Evolutionary conservation across 2,888 invertebrate genomes (phyloP).

Genomic region (Lordiphosa fenestrarum): DNA sequence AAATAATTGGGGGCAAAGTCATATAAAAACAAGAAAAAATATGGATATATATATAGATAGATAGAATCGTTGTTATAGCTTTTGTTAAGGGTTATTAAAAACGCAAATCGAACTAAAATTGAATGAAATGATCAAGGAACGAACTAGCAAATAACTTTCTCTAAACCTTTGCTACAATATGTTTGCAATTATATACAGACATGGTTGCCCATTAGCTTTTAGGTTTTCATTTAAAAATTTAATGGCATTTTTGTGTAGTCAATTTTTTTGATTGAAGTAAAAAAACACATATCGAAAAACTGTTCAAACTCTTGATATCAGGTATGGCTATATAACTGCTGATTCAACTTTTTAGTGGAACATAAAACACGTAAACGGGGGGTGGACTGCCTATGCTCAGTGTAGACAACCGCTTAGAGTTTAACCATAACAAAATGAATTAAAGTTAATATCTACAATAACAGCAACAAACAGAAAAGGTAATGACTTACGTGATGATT

Average conservation of each 20-base stretch:
- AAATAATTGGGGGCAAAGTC: too few relatives aligned
- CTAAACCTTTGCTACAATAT: too few relatives aligned
- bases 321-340: slow-evolving; percentile 31
- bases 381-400: slow-evolving; percentile 20
- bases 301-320: slow-evolving; percentile 16
- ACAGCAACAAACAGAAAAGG: slow-evolving; percentile 9
- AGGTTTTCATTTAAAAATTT: slow-evolving; percentile 29
- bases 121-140: slow-evolving; percentile 17
- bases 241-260: slow-evolving; percentile 69
- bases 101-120: slow-evolving; percentile 15
- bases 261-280: slow-evolving; percentile 10
- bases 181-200: neutral
- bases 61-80: slow-evolving; percentile 52
- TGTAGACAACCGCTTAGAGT: slow-evolving; percentile 21
- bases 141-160: neutral
- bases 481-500: slow-evolving; percentile 89
- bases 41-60: neutral
- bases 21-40: slow-evolving; percentile 3
- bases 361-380: slow-evolving; percentile 3
- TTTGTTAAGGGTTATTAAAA: slow-evolving; percentile 24
- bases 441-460: neutral
- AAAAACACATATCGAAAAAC: too few relatives aligned
- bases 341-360: slow-evolving; percentile 11
- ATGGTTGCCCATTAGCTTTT: slow-evolving; percentile 4
- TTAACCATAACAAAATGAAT: slow-evolving; percentile 3